A percentile compares a stretch with the other conserved stretches of the same genome.
phyloP scores from a whole-genome alignment of 2,113 vertebrate species.

The Alligator sinensis region DNA sequence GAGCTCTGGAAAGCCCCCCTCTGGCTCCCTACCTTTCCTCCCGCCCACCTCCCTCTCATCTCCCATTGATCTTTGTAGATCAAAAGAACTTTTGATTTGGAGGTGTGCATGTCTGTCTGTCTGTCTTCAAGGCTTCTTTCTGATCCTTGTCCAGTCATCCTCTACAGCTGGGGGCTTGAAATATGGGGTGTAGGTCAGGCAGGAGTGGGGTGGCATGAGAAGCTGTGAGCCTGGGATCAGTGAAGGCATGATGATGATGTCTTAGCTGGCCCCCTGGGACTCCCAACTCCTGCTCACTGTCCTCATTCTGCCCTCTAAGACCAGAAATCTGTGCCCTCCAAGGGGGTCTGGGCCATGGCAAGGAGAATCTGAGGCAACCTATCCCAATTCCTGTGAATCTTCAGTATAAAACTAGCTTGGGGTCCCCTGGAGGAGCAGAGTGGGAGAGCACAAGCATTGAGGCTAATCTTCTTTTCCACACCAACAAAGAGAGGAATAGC shows the following conservation, averaged over 20 bases:
- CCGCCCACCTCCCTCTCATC: not conserved
- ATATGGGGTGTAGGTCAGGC: not conserved
- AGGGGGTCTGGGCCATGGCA: not conserved
- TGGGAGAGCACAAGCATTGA: not conserved
- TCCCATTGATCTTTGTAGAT: conserved; percentile 47
- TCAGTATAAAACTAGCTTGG: not conserved
- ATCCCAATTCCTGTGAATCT: not conserved
- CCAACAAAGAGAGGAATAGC: not conserved
- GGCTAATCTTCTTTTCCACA: not conserved
- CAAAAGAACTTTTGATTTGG: conserved; percentile 36
- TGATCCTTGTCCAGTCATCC: not conserved
- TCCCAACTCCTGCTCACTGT: not conserved
- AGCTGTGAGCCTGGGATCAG: not conserved
- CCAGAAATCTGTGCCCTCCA: rapidly evolving
- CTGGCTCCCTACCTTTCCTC: not conserved
- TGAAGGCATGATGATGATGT: not conserved
- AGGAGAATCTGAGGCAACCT: not conserved
- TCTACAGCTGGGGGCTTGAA: not conserved
- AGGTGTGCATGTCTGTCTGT: not conserved
- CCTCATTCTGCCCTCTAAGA: not conserved
- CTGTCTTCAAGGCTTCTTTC: not conserved
- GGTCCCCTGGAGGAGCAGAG: not conserved
- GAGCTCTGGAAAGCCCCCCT: conserved; percentile 14
- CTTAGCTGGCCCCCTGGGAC: not conserved
- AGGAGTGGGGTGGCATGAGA: not conserved